phyloP scores from a whole-genome alignment of 2,113 vertebrate species.

The Mastomys natalensis region DNA sequence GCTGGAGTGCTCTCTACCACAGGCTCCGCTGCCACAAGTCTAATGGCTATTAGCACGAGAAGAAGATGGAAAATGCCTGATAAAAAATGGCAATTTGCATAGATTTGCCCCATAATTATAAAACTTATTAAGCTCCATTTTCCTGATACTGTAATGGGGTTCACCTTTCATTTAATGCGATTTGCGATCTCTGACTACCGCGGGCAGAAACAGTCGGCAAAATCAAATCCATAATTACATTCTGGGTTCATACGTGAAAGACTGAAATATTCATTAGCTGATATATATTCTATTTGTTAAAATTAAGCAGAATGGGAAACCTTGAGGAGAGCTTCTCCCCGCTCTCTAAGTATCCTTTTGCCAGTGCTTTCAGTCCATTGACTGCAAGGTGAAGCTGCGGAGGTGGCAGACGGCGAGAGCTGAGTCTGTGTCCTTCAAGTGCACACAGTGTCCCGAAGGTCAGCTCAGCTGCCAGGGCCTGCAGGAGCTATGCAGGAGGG shows the following conservation, averaged over 20 bases:
- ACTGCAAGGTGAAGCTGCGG: background rate
- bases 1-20: conserved; percentile 68
- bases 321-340: conserved; percentile 22
- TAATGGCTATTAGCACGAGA: conserved; percentile 81
- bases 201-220: conserved; percentile 66
- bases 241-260: conserved; percentile 74
- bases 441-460: background rate
- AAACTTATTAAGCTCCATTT: conserved; percentile 83
- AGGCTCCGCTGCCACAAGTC: conserved; percentile 76
- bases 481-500: background rate
- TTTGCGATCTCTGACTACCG: conserved; percentile 77
- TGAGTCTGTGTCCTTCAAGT: background rate
- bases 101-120: conserved; percentile 83
- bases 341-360: conserved; percentile 14
- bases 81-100: conserved; percentile 84
- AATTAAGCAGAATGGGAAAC: conserved; percentile 73
- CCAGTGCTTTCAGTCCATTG: background rate
- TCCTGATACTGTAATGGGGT: conserved; percentile 78
- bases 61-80: conserved; percentile 82
- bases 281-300: conserved; percentile 72
- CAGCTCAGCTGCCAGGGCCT: background rate
- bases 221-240: conserved; percentile 81
- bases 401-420: background rate
- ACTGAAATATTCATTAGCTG: conserved; percentile 79
- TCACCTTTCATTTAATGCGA: conserved; percentile 82